phyloP scores from a whole-genome alignment of 2,797 vertebrate species.

The Gymnocypris eckloni region DNA sequence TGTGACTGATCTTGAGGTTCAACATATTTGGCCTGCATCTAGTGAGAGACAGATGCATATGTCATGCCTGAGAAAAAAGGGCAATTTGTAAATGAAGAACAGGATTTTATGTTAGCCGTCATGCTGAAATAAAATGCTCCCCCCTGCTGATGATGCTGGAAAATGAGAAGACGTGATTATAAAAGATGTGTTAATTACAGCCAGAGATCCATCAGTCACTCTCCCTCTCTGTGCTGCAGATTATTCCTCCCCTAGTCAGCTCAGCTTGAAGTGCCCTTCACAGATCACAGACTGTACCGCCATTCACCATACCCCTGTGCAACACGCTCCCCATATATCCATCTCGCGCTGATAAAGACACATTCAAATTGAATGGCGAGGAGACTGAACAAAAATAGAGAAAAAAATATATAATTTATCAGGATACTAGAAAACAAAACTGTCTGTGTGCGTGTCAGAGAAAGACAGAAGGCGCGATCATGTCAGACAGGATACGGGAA shows the following conservation, averaged over 20 bases:
- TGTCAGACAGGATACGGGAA: slow-evolving; percentile 1
- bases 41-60: slow-evolving; percentile 26
- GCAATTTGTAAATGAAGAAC: neutral
- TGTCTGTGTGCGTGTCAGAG: neutral
- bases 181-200: slow-evolving; percentile 72
- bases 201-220: slow-evolving; percentile 67
- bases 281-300: slow-evolving; percentile 65
- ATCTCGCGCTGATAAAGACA: slow-evolving; percentile 51
- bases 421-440: slow-evolving; percentile 44
- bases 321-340: slow-evolving; percentile 31
- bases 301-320: slow-evolving; percentile 53
- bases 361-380: slow-evolving; percentile 55
- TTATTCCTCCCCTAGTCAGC: slow-evolving; percentile 68
- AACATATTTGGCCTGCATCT: neutral
- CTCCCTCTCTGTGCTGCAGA: slow-evolving; percentile 65
- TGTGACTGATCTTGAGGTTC: slow-evolving; percentile 3
- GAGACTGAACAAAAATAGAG: slow-evolving; percentile 37
- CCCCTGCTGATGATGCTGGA: slow-evolving; percentile 48
- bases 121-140: slow-evolving; percentile 57
- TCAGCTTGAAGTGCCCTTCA: slow-evolving; percentile 71
- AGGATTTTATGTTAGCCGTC: slow-evolving; percentile 52
- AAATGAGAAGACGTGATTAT: slow-evolving; percentile 48
- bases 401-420: slow-evolving; percentile 53
- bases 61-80: slow-evolving; percentile 4
- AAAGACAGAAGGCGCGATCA: slow-evolving; percentile 5